These are phyloP conservation scores for Lepus timidus DNA, from an alignment of 2,113 vertebrate genomes.

Conservation along the genomic window DNA sequence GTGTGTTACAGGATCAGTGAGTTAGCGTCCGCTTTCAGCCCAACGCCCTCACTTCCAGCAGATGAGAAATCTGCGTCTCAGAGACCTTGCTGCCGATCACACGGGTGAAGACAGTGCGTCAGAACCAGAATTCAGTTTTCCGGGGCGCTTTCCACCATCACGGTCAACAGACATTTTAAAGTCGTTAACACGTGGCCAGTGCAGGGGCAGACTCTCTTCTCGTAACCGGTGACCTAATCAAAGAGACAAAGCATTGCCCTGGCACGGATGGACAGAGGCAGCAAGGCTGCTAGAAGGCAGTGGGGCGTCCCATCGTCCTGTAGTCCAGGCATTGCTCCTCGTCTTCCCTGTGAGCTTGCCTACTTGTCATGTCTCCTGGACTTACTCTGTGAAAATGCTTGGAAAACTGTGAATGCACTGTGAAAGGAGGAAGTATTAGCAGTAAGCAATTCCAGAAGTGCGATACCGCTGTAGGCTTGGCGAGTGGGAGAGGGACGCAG, in stretches of 20 bases:
- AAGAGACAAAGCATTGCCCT: neutral
- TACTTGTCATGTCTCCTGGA: neutral
- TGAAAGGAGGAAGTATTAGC: neutral
- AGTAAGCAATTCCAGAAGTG: neutral
- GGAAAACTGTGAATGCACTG: neutral
- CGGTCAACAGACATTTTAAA: neutral
- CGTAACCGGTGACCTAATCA: neutral
- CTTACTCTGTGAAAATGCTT: neutral
- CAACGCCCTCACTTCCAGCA: neutral
- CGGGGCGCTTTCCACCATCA: neutral
- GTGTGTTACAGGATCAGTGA: neutral
- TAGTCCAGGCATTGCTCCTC: neutral
- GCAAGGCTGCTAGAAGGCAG: neutral
- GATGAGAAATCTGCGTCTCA: neutral
- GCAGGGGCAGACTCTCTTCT: neutral
- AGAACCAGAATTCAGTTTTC: neutral
- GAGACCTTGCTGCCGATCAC: neutral
- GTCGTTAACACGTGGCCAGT: neutral
- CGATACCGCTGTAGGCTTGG: neutral
- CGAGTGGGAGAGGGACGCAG: rapidly evolving
- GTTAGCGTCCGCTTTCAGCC: neutral
- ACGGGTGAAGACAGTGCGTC: neutral
- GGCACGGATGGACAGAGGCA: neutral
- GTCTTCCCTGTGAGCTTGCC: neutral
- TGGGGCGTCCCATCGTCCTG: neutral